Conservation (phyloP, 2,113 vertebrate species). For the Mola mola region DNA sequence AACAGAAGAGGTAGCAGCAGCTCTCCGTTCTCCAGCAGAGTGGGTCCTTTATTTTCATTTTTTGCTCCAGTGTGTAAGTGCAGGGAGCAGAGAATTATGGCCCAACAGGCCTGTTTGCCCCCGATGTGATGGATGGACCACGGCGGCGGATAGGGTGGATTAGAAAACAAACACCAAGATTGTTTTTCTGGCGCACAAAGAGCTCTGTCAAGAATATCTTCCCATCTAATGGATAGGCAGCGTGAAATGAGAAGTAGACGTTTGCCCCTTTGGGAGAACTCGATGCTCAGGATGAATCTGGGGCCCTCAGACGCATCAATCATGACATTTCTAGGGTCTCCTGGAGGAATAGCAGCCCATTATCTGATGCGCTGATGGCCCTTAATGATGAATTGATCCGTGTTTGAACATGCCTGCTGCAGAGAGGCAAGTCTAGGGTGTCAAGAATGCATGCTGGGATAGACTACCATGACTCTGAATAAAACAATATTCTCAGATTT, state of each 20-base stretch:
- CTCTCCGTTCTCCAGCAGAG: no score
- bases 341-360: constrained; percentile 44
- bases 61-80: constrained; percentile 21
- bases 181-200: constrained; percentile 24
- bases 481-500: no score
- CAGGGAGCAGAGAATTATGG: constrained; percentile 10
- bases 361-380: constrained; percentile 52
- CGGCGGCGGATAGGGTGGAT: constrained; percentile 36
- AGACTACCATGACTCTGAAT: constrained; percentile 33
- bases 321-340: constrained; percentile 46
- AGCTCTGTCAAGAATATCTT: constrained; percentile 42
- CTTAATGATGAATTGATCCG: constrained; percentile 53
- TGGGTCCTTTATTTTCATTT: constrained; percentile 3
- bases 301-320: constrained; percentile 66
- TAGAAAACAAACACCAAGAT: constrained; percentile 38
- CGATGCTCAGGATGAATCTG: constrained; percentile 45
- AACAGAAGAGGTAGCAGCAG: constrained; percentile 29
- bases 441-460: no score
- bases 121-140: constrained; percentile 54
- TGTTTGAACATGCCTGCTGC: constrained; percentile 50
- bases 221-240: constrained; percentile 45
- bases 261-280: constrained; percentile 46
- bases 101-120: constrained; percentile 8
- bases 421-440: constrained; percentile 19
- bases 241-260: constrained; percentile 45